A percentile compares a stretch with the other conserved stretches of the same genome.
Evolutionary conservation across 2,888 invertebrate species (phyloP).

Genomic region (Smittia aterrima): DNA sequence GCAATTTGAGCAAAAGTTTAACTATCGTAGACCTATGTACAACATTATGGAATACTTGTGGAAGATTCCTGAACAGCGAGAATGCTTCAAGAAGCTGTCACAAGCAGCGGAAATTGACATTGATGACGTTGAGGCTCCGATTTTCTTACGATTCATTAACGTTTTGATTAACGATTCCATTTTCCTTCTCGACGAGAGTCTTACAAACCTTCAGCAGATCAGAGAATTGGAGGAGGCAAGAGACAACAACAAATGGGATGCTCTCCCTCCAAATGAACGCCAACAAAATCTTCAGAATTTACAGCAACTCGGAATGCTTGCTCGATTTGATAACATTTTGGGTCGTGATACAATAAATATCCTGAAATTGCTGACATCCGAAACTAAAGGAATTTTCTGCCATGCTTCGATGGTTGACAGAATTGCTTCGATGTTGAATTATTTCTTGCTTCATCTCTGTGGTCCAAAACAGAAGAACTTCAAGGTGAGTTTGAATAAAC

Average conservation of each 20-base stretch:
- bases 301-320: constrained; percentile 76
- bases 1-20: constrained; percentile 95
- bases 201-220: constrained; percentile 84
- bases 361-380: constrained; percentile 72
- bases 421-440: constrained; percentile 93
- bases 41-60: constrained; percentile 88
- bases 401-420: constrained; percentile 89
- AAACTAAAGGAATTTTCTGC: constrained; percentile 80
- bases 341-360: constrained; percentile 85
- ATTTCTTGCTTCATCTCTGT: constrained; percentile 83
- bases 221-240: constrained; percentile 75
- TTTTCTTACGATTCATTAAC: constrained; percentile 93
- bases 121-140: constrained; percentile 84
- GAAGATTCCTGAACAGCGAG: constrained; percentile 74
- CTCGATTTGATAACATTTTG: constrained; percentile 88
- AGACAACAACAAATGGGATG: constrained; percentile 71
- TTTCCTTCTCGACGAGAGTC: constrained; percentile 88
- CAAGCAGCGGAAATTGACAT: constrained; percentile 79
- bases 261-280: constrained; percentile 67
- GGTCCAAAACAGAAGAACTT: constrained; percentile 90
- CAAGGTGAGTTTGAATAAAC: constrained; percentile 59
- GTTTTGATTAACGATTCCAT: constrained; percentile 97
- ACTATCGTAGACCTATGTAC: constrained; percentile 94
- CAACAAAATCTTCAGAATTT: constrained; percentile 71
- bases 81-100: constrained; percentile 72